Evolutionary conservation across 2,797 vertebrate species (phyloP), one percentile per base, ranked within the genome.

Genomic region (Brachymystax lenok): DNA sequence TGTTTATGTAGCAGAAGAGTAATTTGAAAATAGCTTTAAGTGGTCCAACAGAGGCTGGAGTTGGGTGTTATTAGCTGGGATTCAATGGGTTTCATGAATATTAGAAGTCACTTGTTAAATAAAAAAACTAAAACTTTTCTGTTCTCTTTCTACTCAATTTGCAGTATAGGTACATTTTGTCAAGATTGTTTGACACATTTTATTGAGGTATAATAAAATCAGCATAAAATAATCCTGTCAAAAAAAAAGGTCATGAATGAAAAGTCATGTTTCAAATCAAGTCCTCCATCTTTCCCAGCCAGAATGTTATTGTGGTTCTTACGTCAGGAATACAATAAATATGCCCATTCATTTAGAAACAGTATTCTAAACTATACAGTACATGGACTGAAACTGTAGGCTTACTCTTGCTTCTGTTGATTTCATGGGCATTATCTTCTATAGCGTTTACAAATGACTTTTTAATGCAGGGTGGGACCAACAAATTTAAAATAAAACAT

Each of bases 11-110:
- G 80, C 84, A 68, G 87, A 84, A 82, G 80, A 92, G 88, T 89
- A 69, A 85, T 90, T 83, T 81, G 76, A 88, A 86, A 87, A 83
- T 64, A 59, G 82, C 88, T 90, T 89, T 84, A 90, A 91, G 89
- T 83, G 85, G 83, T 90, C 84, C 84, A 81, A 82, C 75, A 61
- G 80, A 85, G 67, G 82, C 75, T 80, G 83, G 85, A 83, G 80
- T 86, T 84, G 83, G 69, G 71, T 66, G 76, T 73, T 84, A 80
- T 87, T 80, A 85, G 76, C 35, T 71, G 67, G 74, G 84, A 79
- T 89, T 87, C 79, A 81, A 87, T 78, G 82, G 87, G 82, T 79
- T 82, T 88, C 76, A 77, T 75, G 82, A 85, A 84, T 82, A 83
- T 86, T 82, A 85, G 78, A 80, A 85, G 76, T 86, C 79, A 73